Evolutionary conservation across 30 jellyfish, hydroid and myxozoan genomes (phyloP).

Genomic region (Aurelia sp.): DNA sequence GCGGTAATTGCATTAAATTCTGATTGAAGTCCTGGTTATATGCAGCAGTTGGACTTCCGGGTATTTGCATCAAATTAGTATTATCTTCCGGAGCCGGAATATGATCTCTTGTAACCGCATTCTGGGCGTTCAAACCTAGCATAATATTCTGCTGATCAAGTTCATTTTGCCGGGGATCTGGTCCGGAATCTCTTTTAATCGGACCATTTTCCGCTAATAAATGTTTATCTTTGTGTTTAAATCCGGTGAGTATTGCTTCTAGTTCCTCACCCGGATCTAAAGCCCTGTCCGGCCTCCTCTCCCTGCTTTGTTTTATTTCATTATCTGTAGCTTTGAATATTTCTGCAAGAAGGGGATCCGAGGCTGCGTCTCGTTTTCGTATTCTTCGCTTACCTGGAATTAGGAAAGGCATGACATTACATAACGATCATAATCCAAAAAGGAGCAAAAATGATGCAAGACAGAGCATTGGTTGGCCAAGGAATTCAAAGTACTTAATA

Average conservation of each 20-base stretch:
- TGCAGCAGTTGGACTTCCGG: constrained; percentile 20
- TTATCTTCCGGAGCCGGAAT: constrained; percentile 56
- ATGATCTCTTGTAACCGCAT: constrained; percentile 28
- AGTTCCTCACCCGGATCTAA: constrained; percentile 74
- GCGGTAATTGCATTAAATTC: constrained; percentile 28
- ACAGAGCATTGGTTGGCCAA: too few relatives aligned
- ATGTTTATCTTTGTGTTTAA: constrained; percentile 53
- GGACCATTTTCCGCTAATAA: constrained; percentile 49
- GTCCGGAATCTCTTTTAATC: constrained; percentile 65
- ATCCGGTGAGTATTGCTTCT: constrained; percentile 65
- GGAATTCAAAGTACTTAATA: background rate
- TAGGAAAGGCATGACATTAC: background rate
- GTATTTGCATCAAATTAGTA: constrained; percentile 39
- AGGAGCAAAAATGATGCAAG: background rate
- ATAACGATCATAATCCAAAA: background rate
- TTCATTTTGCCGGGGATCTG: constrained; percentile 40
- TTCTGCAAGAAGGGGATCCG: constrained; percentile 76
- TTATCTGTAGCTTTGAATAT: constrained; percentile 63
- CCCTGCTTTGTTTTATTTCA: constrained; percentile 35
- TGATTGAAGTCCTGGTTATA: constrained; percentile 18
- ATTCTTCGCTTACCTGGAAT: constrained; percentile 52
- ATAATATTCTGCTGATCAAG: constrained; percentile 36
- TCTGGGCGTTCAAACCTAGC: constrained; percentile 4
- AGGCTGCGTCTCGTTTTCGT: constrained; percentile 71
- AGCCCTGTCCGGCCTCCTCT: constrained; percentile 74